Base-by-base conservation (phyloP, 92 coral and sea anemone genomes). In the Paramuricea clavata region DNA sequence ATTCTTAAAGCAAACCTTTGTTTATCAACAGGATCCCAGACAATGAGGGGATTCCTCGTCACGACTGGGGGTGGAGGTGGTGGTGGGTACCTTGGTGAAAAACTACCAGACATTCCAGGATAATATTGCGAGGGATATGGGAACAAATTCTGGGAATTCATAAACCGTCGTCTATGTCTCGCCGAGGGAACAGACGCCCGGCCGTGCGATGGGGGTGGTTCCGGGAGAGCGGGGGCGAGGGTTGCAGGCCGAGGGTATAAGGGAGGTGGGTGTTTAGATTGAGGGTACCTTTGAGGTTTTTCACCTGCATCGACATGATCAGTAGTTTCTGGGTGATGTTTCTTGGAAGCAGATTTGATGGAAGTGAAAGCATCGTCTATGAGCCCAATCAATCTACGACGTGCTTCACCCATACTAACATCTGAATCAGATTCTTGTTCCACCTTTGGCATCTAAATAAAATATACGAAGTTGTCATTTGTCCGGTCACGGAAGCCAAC, bases 11-110 rank as follows among this genome's bases (percentile, higher is more conserved):
- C 62, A 19, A 28, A 96, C 99, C 98, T 81, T 76, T 94, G 95
- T 85, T 95, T 93, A 27, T 96, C 99, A 73, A 89, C 92, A 15
- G 99, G 99, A 59, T 96, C 99, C 99, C 99, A 96, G n/a, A 96
- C 99, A 35, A 94, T 98, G 74, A 96, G 92, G 3, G 99, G 99
- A 64, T 96, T 98, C 76, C 92, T 93, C 22, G 99, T 94, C 13
- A 96, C 94, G 44, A 94, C 87, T 25, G 99, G 98, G 25, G 92
- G 96, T 64, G 96, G 95, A 78, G 83, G 80, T 68, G 95, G 94
- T 9, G 95, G 88, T 30, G 32, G 35, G 47, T 59, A 59, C 15
- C 94, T 88, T 49, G 81, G 89, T 75, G 98, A 97, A 93, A 87
- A 95, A 60, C 93, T 92, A 65, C 84, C 84, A 35, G 89, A 91